Base-by-base conservation (phyloP, 2,797 vertebrate species). In the Xenopus petersii region DNA sequence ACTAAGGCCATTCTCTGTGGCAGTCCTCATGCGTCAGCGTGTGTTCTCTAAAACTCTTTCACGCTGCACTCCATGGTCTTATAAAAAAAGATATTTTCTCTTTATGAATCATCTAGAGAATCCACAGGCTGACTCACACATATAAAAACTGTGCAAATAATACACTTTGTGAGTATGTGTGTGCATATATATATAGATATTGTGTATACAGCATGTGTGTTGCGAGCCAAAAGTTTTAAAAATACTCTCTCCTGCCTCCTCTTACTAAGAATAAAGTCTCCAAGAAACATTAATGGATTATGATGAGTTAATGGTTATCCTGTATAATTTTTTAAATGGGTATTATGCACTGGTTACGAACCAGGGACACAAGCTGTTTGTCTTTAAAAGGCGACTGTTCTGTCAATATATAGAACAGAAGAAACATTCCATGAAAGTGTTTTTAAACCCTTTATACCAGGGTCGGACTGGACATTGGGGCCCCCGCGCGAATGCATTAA, bases 71-170 rank as follows among this genome's bases (percentile, higher is more conserved):
- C 55, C 69, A 73, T 78, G 65, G 67, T 73, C 64, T 69, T 65
- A 78, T 73, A 48, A 78, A 78, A 75, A 73, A 73, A 77, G 6
- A 77, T 78, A 73, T 73, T 78, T 78, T 78, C 71, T 63, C 75
- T 78, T 73, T 68, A 73, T 77, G 75, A 78, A 78, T 78, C 75
- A 78, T 59, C n/a, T 68, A 67, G 65, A 73, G 75, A 68, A 73
- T 73, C 70, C 46, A 47, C n/a, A 48, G 47, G 58, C 49, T 78
- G 75, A 78, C 70, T 78, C 75, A 78, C 36, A 69, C 36, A 78
- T 67, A 74, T 66, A 67, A 67, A 67, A 68, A 74, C 51, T 6
- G 66, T 24, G 60, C 56, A 73, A 68, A 69, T 64, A 73, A 73
- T 78, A 64, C 75, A 78, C 75, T 70, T 78, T 73, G 70, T 69